phyloP scores from a whole-genome alignment of 1,140 invertebrate genomes.

The Galleria mellonella region DNA sequence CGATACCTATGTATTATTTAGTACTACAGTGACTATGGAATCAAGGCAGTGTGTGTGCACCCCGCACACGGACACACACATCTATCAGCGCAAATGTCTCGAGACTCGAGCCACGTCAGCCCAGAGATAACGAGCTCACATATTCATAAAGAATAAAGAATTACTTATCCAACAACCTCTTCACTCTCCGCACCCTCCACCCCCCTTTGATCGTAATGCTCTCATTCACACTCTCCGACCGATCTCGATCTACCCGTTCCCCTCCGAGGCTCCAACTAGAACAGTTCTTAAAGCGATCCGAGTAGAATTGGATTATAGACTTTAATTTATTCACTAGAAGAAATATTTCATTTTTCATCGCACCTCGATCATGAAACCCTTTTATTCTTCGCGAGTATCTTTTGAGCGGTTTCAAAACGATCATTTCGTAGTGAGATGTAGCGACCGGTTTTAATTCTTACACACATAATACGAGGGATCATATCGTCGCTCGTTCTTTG shows the following conservation, averaged over 20 bases:
- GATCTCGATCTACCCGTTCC: conserved; percentile 67
- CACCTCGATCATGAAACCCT: conserved; percentile 60
- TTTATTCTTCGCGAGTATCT: conserved; percentile 42
- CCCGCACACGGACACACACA: conserved; percentile 30
- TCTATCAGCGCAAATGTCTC: conserved; percentile 44
- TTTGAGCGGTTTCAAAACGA: conserved; percentile 58
- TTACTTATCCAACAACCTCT: conserved; percentile 54
- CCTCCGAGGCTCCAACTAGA: conserved; percentile 53
- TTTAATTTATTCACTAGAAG: conserved; percentile 71
- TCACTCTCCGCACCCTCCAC: conserved; percentile 35
- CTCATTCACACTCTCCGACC: conserved; percentile 66
- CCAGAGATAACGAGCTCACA: conserved; percentile 70
- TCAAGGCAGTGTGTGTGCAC: conserved; percentile 22
- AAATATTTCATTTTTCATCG: conserved; percentile 68
- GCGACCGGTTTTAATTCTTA: conserved; percentile 70
- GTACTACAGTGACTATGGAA: conserved; percentile 33
- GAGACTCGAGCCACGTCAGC: conserved; percentile 53
- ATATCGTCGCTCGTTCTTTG: conserved; percentile 36
- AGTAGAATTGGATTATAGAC: conserved; percentile 64
- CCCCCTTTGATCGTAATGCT: conserved; percentile 52
- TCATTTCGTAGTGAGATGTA: conserved; percentile 44
- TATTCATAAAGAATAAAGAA: conserved; percentile 74
- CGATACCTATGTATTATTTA: conserved; percentile 73
- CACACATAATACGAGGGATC: conserved; percentile 44
- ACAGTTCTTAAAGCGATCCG: conserved; percentile 36